A percentile compares a stretch with the other conserved stretches of the same genome.
Conservation (phyloP, 2,113 vertebrate genomes). For the Theristicus caerulescens region DNA sequence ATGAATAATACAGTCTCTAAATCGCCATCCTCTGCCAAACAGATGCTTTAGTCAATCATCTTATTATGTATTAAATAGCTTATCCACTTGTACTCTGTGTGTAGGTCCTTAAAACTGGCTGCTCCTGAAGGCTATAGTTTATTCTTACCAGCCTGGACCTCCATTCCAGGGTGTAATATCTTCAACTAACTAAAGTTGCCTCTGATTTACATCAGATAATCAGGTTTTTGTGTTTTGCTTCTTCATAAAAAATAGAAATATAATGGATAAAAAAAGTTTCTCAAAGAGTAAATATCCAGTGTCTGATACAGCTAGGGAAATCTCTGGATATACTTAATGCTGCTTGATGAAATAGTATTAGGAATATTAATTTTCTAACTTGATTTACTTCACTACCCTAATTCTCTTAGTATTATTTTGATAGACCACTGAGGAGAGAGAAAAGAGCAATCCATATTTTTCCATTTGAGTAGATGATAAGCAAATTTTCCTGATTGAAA, state of each 20-base stretch:
- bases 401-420: background rate
- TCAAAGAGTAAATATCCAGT: background rate
- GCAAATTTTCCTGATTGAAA: slow-evolving; percentile 50
- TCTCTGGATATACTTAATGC: background rate
- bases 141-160: background rate
- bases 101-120: background rate
- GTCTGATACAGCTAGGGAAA: background rate
- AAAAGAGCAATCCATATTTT: slow-evolving; percentile 4
- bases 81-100: background rate
- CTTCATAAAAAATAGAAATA: background rate
- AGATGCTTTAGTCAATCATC: slow-evolving; percentile 36
- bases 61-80: slow-evolving; percentile 27
- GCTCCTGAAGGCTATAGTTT: background rate
- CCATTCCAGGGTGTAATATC: background rate
- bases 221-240: background rate
- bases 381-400: background rate
- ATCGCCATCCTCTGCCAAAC: background rate
- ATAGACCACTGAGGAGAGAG: background rate
- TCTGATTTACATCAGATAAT: background rate
- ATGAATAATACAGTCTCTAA: slow-evolving; percentile 13
- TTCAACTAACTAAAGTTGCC: background rate
- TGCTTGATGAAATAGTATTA: background rate
- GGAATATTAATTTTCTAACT: background rate
- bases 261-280: background rate
- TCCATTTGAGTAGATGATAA: slow-evolving; percentile 21